Evolutionary conservation across 2,113 vertebrate species (phyloP).

Genomic region (Centropus bengalensis): DNA sequence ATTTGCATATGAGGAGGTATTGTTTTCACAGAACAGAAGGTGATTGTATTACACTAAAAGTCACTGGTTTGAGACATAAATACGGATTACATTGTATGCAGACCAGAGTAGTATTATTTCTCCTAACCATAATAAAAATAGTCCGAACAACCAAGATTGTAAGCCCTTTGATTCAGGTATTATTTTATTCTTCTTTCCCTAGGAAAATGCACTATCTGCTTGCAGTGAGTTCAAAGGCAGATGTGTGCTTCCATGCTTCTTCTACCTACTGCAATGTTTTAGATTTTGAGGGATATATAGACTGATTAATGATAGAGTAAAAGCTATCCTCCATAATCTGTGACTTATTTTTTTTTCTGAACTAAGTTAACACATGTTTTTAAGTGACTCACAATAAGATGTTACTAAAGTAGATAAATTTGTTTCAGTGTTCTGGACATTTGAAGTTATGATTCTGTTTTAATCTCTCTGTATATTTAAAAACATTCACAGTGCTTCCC

Average conservation of each 20-base stretch:
- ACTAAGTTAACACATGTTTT: background rate
- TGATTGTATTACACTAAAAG: background rate
- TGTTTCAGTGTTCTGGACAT: background rate
- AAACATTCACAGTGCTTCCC: background rate
- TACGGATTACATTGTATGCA: background rate
- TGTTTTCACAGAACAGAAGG: background rate
- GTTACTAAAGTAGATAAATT: background rate
- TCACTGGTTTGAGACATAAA: background rate
- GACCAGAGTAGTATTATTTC: background rate
- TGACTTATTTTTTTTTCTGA: background rate
- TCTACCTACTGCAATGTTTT: background rate
- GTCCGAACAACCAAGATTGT: background rate
- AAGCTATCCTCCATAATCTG: background rate
- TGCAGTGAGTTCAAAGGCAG: background rate
- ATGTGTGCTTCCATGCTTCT: rapidly evolving
- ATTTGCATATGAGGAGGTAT: background rate
- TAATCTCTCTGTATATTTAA: background rate
- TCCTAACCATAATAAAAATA: background rate
- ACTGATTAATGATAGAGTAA: background rate
- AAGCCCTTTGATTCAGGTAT: background rate
- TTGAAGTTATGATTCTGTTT: background rate
- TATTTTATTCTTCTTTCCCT: background rate
- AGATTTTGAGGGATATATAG: background rate
- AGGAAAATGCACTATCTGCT: background rate
- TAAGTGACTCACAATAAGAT: background rate